These are phyloP conservation scores for Epizoanthus ramosus DNA, from an alignment of 92 coral and sea anemone species.

Conservation along the genomic window DNA sequence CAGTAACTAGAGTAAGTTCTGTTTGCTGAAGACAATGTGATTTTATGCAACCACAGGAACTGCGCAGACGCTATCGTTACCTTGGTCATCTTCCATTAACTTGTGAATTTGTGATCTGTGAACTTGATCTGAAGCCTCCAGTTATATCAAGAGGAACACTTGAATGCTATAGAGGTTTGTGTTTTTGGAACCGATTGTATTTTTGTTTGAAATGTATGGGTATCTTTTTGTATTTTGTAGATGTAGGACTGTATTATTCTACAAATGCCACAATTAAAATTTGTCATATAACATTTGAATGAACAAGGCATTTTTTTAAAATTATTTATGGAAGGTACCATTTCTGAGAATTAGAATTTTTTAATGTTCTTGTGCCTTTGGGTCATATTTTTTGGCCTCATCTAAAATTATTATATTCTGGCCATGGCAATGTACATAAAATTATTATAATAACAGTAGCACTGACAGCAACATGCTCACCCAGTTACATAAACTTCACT, in stretches of 20 bases:
- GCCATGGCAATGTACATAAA: too few species aligned
- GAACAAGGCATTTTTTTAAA: not conserved
- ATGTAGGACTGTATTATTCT: not conserved
- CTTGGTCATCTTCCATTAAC: constrained; percentile 90
- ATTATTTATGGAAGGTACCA: too few species aligned
- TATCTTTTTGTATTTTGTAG: not conserved
- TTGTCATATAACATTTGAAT: too few species aligned
- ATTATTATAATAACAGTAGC: too few species aligned
- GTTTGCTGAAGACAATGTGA: not conserved
- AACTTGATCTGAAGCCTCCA: constrained; percentile 87
- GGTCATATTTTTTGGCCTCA: too few species aligned
- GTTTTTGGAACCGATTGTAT: not conserved
- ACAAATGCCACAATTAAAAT: too few species aligned
- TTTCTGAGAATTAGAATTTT: too few species aligned
- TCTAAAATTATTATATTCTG: too few species aligned
- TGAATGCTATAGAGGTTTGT: constrained; percentile 86
- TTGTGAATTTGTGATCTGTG: constrained; percentile 95
- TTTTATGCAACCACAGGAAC: constrained; percentile 54
- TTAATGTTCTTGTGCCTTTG: too few species aligned
- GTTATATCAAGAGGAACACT: constrained; percentile 72
- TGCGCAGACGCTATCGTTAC: constrained; percentile 86
- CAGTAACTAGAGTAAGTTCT: not conserved
- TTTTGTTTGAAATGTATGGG: not conserved
- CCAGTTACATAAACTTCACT: too few species aligned
- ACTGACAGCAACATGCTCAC: too few species aligned